These are phyloP conservation scores for Marronus borbonicus DNA, from an alignment of 2,888 invertebrate genomes.

Conservation along the genomic window DNA sequence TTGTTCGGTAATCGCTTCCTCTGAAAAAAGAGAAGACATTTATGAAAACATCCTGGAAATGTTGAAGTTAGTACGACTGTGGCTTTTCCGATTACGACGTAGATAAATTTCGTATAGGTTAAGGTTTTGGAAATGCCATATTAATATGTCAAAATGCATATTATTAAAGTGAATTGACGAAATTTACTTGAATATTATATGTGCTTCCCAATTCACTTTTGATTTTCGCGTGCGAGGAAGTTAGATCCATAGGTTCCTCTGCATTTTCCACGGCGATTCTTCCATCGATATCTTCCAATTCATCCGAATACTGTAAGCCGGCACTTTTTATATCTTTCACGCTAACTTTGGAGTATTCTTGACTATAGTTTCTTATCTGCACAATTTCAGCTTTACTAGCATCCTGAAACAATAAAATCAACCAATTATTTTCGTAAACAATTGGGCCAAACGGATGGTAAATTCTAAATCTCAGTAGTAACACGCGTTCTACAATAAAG, in stretches of 20 bases:
- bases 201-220: constrained; percentile 31
- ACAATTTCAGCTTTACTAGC: neutral
- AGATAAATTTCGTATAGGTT: too few relatives aligned
- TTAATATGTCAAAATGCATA: too few relatives aligned
- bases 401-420: constrained; percentile 1
- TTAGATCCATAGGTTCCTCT: constrained; percentile 57
- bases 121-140: too few relatives aligned
- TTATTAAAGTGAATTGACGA: too few relatives aligned
- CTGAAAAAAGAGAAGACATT: neutral
- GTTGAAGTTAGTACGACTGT: too few relatives aligned
- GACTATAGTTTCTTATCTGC: neutral
- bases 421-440: neutral
- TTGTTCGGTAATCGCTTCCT: neutral
- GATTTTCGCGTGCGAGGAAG: constrained; percentile 50
- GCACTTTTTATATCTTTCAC: neutral
- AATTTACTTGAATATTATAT: constrained; percentile 2
- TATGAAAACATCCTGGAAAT: too few relatives aligned
- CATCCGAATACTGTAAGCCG: neutral
- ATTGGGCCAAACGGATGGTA: neutral
- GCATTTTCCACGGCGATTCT: neutral
- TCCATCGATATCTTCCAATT: neutral
- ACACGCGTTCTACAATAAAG: constrained; percentile 33
- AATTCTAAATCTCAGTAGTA: constrained; percentile 30
- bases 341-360: neutral
- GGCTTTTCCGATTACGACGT: too few relatives aligned